Percentiles rank a stretch among this genome's conserved stretches.
These are phyloP conservation scores for Platysternon megacephalum DNA, from an alignment of 2,113 vertebrate genomes.

Conservation along the genomic window DNA sequence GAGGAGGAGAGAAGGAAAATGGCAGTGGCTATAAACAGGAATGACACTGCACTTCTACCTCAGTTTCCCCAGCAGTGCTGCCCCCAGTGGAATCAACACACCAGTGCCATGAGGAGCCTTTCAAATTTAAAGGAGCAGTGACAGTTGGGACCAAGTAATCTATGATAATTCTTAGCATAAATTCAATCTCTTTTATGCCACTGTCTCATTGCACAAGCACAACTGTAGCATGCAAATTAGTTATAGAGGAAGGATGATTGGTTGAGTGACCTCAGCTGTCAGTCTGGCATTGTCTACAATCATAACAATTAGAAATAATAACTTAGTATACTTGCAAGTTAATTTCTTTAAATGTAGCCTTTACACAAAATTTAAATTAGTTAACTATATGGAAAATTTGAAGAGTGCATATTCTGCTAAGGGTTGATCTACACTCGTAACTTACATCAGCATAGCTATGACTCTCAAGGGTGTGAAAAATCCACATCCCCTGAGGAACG, in stretches of 20 bases:
- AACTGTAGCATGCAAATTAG: not conserved
- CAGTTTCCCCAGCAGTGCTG: not conserved
- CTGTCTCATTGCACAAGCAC: not conserved
- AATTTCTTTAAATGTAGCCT: not conserved
- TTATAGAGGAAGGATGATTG: not conserved
- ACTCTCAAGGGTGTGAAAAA: not conserved
- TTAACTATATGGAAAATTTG: not conserved
- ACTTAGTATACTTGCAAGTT: not conserved
- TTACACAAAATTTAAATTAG: not conserved
- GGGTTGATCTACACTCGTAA: not conserved
- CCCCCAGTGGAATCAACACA: not conserved
- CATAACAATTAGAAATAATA: not conserved
- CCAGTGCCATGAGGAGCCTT: not conserved
- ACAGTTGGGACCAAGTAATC: not conserved
- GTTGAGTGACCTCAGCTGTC: not conserved
- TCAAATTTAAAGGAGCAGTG: not conserved
- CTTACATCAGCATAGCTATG: not conserved
- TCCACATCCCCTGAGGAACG: not conserved
- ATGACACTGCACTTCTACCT: conserved; percentile 1
- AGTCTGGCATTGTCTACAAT: not conserved
- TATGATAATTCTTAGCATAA: not conserved
- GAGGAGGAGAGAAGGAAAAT: conserved; percentile 4
- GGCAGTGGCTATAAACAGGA: not conserved
- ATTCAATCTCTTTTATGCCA: not conserved
- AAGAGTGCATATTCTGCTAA: not conserved